Evolutionary conservation across 2,888 invertebrate species (phyloP).

Genomic region (Pteria penguin): DNA sequence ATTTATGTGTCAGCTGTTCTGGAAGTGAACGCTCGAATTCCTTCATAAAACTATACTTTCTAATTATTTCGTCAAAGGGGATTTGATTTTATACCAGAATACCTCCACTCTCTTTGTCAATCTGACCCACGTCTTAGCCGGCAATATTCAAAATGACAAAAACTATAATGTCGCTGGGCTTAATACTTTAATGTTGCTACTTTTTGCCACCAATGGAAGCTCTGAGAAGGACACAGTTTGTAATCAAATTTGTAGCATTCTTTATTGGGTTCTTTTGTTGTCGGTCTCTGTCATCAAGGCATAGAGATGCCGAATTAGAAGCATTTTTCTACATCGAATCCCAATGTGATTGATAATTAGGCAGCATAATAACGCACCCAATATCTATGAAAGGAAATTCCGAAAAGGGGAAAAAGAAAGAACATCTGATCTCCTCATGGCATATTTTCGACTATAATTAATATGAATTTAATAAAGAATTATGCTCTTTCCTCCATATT

Average conservation of each 20-base stretch:
- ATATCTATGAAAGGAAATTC: not conserved
- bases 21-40: not conserved
- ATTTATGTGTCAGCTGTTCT: not conserved
- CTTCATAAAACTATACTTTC: not conserved
- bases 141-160: not conserved
- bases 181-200: not conserved
- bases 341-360: not conserved
- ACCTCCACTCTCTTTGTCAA: not conserved
- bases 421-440: not conserved
- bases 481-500: not conserved
- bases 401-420: not conserved
- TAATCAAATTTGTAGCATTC: not conserved
- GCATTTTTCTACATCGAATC: not conserved
- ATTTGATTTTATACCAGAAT: not conserved
- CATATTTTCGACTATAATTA: not conserved
- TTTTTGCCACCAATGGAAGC: not conserved
- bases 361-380: not conserved
- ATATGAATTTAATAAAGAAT: not conserved
- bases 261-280: not conserved
- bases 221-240: not conserved
- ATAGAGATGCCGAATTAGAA: not conserved
- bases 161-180: not conserved
- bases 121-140: not conserved
- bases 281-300: not conserved
- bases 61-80: not conserved